Evolutionary conservation across 2,113 vertebrate species (phyloP).

Genomic region (Burhinus bistriatus): DNA sequence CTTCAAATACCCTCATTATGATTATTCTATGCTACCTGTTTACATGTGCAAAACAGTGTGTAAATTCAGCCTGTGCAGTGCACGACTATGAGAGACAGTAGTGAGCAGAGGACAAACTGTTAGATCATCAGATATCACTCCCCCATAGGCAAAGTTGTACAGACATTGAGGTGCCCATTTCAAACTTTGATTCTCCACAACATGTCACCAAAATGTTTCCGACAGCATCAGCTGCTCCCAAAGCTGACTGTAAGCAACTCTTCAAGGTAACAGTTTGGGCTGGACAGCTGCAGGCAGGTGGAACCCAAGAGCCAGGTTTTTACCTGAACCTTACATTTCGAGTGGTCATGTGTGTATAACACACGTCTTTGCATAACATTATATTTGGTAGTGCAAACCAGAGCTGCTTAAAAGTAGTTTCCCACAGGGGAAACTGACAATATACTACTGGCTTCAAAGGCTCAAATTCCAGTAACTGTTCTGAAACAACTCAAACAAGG

Average conservation of each 20-base stretch:
- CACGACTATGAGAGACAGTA: not conserved
- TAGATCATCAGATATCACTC: not conserved
- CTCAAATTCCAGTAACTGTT: not conserved
- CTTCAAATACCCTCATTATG: not conserved
- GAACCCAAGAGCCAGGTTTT: constrained; percentile 3
- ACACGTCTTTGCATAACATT: not conserved
- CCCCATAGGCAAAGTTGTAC: not conserved
- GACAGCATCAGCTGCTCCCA: not conserved
- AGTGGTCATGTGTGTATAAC: not conserved
- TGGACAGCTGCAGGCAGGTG: not conserved
- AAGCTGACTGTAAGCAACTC: not conserved
- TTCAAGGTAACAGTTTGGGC: not conserved
- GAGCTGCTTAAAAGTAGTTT: not conserved
- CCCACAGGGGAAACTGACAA: not conserved
- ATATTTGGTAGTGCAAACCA: not conserved
- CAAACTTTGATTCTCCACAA: not conserved
- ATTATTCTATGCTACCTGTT: not conserved
- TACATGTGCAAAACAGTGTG: not conserved
- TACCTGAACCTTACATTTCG: not conserved
- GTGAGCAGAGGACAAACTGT: not conserved
- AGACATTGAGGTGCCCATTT: not conserved
- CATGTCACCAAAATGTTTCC: not conserved
- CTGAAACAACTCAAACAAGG: not conserved
- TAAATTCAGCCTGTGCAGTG: not conserved
- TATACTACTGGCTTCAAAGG: not conserved